These are phyloP conservation scores for Buphagus erythrorhynchus DNA, from an alignment of 2,797 vertebrate species.

Conservation along the genomic window DNA sequence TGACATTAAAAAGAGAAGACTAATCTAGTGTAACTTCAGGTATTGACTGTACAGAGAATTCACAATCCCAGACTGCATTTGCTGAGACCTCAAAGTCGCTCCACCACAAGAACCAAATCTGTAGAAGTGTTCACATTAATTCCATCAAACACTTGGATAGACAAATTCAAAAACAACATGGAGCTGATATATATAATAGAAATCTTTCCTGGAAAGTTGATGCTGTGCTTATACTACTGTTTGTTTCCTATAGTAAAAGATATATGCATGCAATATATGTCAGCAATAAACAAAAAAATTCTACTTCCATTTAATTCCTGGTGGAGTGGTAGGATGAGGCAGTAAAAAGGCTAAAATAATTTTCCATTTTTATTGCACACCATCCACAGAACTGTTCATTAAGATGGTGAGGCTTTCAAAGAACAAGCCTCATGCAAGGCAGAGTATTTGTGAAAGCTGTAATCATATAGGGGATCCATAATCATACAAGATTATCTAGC, in stretches of 20 bases:
- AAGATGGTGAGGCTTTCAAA: not conserved
- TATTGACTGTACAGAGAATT: not conserved
- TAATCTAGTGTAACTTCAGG: not conserved
- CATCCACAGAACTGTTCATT: not conserved
- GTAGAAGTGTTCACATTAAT: not conserved
- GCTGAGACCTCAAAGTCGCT: not conserved
- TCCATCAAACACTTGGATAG: not conserved
- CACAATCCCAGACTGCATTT: not conserved
- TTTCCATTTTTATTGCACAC: not conserved
- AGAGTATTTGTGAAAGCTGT: not conserved
- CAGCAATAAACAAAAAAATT: not conserved
- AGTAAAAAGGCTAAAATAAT: not conserved
- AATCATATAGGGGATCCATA: not conserved
- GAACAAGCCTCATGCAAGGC: not conserved
- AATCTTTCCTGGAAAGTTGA: not conserved
- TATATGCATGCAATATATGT: not conserved
- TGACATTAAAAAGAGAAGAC: not conserved
- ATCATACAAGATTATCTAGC: not conserved
- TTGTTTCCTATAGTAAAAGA: not conserved
- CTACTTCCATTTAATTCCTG: not conserved
- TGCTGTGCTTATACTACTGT: not conserved
- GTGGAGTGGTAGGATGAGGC: not conserved
- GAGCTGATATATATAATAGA: not conserved
- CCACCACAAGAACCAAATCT: not conserved
- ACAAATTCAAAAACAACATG: not conserved